Conservation (phyloP, 2,888 invertebrate species). For the Dryobotodes eremita region DNA sequence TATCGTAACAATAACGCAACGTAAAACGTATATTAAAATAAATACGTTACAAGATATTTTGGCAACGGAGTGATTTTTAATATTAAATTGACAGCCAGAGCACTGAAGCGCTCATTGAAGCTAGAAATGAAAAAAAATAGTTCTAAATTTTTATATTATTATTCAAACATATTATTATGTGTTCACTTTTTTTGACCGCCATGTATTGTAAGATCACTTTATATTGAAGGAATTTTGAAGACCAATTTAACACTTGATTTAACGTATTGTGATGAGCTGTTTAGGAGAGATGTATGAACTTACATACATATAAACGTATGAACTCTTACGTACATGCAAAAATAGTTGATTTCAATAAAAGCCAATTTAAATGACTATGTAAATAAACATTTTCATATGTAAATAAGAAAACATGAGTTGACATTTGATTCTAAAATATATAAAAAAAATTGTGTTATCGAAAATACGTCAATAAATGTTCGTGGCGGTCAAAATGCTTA, state of each 20-base stretch:
- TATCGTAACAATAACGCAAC: slow-evolving; percentile 56
- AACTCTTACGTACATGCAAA: background rate
- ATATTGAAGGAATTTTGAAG: background rate
- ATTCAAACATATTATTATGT: slow-evolving; percentile 39
- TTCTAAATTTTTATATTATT: slow-evolving; percentile 43
- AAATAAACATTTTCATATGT: slow-evolving; percentile 5
- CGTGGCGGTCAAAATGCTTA: slow-evolving; percentile 54
- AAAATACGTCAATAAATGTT: background rate
- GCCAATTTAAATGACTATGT: background rate
- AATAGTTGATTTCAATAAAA: background rate
- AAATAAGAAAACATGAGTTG: background rate
- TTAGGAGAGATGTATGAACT: background rate
- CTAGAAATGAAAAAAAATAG: slow-evolving; percentile 36
- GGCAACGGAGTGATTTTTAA: slow-evolving; percentile 39
- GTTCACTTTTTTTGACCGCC: slow-evolving; percentile 56
- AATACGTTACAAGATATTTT: slow-evolving; percentile 38
- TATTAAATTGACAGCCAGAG: slow-evolving; percentile 41
- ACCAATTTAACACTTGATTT: background rate
- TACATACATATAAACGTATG: too few species aligned
- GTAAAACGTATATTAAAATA: slow-evolving; percentile 49
- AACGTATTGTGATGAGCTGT: slow-evolving; percentile 5
- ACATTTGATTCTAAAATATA: background rate
- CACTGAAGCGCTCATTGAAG: slow-evolving; percentile 40
- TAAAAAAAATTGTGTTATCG: background rate
- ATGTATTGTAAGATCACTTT: slow-evolving; percentile 1